These are phyloP conservation scores for Trichogramma pretiosum DNA, from an alignment of 1,140 invertebrate species.

Conservation along the genomic window DNA sequence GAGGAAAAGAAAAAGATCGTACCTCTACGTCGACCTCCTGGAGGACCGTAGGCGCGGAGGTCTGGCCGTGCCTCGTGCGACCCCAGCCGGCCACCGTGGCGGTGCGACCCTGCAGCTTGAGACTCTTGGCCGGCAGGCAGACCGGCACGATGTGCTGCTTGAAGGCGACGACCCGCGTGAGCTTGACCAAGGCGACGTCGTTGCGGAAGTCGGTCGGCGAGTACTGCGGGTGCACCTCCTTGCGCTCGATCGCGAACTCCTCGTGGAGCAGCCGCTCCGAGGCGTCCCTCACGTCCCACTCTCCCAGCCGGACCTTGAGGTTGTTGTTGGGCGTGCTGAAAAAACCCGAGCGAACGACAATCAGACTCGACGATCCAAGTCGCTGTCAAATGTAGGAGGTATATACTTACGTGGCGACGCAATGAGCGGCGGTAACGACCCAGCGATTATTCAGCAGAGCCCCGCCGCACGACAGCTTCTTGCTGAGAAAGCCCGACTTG, in stretches of 20 bases:
- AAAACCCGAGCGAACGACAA: conserved; percentile 14
- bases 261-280: conserved; percentile 76
- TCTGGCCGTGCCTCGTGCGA: conserved; percentile 72
- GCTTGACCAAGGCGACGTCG: conserved; percentile 76
- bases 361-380: too few relatives aligned
- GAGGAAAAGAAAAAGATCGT: too few relatives aligned
- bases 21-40: conserved; percentile 51
- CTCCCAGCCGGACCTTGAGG: conserved; percentile 77
- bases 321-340: conserved; percentile 70
- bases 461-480: conserved; percentile 84
- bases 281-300: conserved; percentile 81
- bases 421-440: conserved; percentile 84
- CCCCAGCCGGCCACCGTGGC: conserved; percentile 89
- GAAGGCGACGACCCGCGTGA: conserved; percentile 69
- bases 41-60: conserved; percentile 65
- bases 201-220: conserved; percentile 82
- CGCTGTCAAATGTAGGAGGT: not conserved
- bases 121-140: conserved; percentile 63
- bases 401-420: conserved; percentile 73
- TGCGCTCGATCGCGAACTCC: conserved; percentile 78
- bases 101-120: conserved; percentile 70
- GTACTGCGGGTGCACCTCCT: conserved; percentile 81
- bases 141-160: conserved; percentile 86
- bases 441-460: conserved; percentile 81
- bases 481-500: conserved; percentile 80